Evolutionary conservation across 2,113 vertebrate genomes (phyloP), one percentile per base, ranked within the genome.

Genomic region (Anoplopoma fimbria): DNA sequence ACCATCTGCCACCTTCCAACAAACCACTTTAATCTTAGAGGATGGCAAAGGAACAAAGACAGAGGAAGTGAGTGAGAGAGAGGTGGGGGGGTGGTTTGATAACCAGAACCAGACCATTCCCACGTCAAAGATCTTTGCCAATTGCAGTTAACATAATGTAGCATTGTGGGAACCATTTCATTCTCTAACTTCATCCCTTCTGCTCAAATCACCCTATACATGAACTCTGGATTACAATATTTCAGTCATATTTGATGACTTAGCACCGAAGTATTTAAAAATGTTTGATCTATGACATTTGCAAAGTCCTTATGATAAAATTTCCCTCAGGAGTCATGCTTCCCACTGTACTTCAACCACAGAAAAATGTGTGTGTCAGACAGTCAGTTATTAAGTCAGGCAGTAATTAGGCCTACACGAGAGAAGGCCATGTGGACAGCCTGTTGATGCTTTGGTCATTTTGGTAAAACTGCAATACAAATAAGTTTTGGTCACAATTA

Each of bases 101-200:
- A 90, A 89, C 79, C 45, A 87, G 75, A 82, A 85, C 79, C 86
- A 90, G 83, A 81, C 64, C 60, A 45, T 73, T 79, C 55, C 75
- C 51, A 85, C 23, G 57, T 88, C 75, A 83, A 57, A 60, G 55
- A 80, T 70, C 51, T 85, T 77, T 81, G 49, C 73, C 77, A 81
- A 72, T 73, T 81, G 79, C 72, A 81, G 40, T 88, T 76, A 62
- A 84, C 34, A 75, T 57, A 78, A 49, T 75, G 68, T 68, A 83
- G 62, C 49, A 75, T 36, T 80, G 79, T 90, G 89, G 89, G 51
- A 88, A 72, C 51, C 34, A 73, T 72, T 79, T 75, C 61, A 78
- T 82, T 64, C 25, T 76, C 40, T n/a, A 62, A 77, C 62, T 53
- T 67, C 60, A 73, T 77, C 23, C 23, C 23, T 36, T 33, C 29